Conservation (phyloP, 2,113 vertebrate species). For the Xenopus borealis region DNA sequence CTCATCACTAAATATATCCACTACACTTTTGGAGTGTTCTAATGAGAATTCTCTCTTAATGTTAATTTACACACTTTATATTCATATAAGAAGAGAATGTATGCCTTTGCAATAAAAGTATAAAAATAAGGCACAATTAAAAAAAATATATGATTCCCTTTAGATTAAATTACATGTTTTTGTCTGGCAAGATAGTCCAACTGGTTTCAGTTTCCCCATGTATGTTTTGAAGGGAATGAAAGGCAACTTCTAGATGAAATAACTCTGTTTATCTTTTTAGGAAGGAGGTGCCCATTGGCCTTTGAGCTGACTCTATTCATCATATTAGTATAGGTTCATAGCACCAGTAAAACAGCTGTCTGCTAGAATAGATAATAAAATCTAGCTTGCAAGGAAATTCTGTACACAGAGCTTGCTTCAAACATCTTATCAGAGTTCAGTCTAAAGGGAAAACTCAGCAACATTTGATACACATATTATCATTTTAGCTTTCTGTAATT, state of each 20-base stretch:
- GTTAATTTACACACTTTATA: no score
- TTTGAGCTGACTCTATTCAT: constrained; percentile 33
- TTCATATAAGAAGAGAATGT: no score
- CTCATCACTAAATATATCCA: no score
- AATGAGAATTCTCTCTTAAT: no score
- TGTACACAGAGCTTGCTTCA: constrained; percentile 49
- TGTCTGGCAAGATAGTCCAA: no score
- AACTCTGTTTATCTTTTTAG: constrained; percentile 23
- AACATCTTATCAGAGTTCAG: constrained; percentile 52
- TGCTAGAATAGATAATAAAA: constrained; percentile 55
- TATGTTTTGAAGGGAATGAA: no score
- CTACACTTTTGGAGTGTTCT: no score
- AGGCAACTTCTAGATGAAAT: not conserved
- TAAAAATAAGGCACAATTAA: not conserved
- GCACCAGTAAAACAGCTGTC: constrained; percentile 44
- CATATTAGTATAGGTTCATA: constrained; percentile 37
- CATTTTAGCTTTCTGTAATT: constrained; percentile 57
- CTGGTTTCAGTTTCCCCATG: no score
- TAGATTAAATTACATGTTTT: no score
- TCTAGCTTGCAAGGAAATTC: constrained; percentile 52
- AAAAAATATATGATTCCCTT: not conserved
- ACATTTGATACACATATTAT: constrained; percentile 57
- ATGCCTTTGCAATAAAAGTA: no score
- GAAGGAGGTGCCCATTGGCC: constrained; percentile 38
- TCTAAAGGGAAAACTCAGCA: constrained; percentile 57